These are phyloP conservation scores for Echinops telfairi DNA, from an alignment of 2,113 vertebrate species.

Conservation along the genomic window DNA sequence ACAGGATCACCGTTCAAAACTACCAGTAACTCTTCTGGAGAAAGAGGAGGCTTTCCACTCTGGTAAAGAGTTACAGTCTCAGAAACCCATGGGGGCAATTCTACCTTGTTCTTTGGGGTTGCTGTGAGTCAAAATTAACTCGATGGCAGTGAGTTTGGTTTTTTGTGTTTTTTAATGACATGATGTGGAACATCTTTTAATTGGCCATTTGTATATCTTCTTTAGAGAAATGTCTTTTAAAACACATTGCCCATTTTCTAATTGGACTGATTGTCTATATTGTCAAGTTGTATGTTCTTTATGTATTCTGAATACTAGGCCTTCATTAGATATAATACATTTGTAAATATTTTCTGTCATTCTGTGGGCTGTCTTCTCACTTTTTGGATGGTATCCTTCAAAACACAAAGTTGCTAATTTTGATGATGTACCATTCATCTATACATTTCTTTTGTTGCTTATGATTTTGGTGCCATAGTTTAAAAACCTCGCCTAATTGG, in stretches of 20 bases:
- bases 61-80: too few relatives aligned
- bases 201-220: not conserved
- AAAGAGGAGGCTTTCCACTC: too few relatives aligned
- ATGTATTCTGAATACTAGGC: not conserved
- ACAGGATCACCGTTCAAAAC: too few relatives aligned
- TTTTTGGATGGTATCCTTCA: constrained; percentile 4
- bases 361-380: not conserved
- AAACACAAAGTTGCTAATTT: not conserved
- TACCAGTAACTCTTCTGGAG: too few relatives aligned
- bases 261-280: not conserved
- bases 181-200: not conserved
- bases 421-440: not conserved
- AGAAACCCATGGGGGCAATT: too few relatives aligned
- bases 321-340: not conserved
- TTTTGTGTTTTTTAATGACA: not conserved
- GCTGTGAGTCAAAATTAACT: not conserved
- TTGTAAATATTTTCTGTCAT: constrained; percentile 14
- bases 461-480: not conserved
- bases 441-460: constrained; percentile 17
- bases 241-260: not conserved
- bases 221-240: not conserved
- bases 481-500: not conserved
- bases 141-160: not conserved
- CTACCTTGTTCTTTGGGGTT: not conserved
- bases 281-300: not conserved